Evolutionary conservation across 2,113 vertebrate species (phyloP).

Genomic region (Hystrix brachyura): DNA sequence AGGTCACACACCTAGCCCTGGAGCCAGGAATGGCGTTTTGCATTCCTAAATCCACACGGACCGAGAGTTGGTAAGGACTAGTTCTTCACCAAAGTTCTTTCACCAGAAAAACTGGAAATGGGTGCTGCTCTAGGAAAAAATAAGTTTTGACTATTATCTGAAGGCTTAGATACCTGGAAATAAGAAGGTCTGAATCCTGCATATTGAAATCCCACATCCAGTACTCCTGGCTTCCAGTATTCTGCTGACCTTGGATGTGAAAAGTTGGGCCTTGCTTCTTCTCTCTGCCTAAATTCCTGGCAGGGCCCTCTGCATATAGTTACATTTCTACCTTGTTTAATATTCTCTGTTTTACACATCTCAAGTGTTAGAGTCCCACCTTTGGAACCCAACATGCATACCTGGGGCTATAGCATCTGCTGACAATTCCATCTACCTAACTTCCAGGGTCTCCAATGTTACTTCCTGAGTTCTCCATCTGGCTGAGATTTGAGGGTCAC

Average conservation of each 20-base stretch:
- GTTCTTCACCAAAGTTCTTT: not conserved
- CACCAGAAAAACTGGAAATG: not conserved
- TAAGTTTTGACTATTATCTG: not conserved
- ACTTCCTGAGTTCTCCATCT: no score
- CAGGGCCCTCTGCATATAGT: not conserved
- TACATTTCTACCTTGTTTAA: not conserved
- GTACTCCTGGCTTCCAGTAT: not conserved
- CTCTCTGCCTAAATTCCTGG: not conserved
- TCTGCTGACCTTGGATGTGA: not conserved
- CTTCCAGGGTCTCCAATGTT: not conserved
- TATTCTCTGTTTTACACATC: not conserved
- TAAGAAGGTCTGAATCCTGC: no score
- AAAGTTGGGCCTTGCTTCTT: not conserved
- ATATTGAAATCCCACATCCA: not conserved
- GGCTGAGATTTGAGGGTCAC: not conserved
- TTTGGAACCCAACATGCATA: not conserved
- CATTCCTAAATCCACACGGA: not conserved
- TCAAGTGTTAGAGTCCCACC: not conserved
- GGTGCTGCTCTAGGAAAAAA: not conserved
- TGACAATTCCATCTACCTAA: not conserved
- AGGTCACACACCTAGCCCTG: not conserved
- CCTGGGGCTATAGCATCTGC: not conserved
- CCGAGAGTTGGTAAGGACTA: not conserved
- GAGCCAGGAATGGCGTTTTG: not conserved
- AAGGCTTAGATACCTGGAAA: not conserved